These are phyloP conservation scores for Neodontobutis hainanensis DNA, from an alignment of 2,113 vertebrate genomes.

Conservation along the genomic window DNA sequence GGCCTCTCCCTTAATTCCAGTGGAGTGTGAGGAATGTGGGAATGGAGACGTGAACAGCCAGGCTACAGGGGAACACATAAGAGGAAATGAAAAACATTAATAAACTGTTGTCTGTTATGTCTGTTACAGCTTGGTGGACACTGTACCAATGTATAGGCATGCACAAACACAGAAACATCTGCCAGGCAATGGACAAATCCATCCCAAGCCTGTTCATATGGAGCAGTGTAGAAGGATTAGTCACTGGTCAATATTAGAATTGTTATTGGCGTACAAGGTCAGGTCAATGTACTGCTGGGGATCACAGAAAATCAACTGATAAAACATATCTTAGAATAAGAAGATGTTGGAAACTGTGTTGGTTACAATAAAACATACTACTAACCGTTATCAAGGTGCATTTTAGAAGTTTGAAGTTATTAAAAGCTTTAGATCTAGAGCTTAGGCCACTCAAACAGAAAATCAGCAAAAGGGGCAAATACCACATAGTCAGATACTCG, in stretches of 20 bases:
- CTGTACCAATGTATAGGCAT: conserved; percentile 16
- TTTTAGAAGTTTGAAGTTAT: background rate
- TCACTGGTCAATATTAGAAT: conserved; percentile 21
- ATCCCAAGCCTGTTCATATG: conserved; percentile 47
- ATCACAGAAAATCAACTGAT: conserved; percentile 15
- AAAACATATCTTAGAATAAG: background rate
- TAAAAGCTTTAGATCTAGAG: conserved; percentile 13
- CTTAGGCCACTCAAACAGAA: conserved; percentile 33
- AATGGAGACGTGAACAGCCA: conserved; percentile 47
- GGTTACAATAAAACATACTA: background rate
- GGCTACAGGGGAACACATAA: conserved; percentile 47
- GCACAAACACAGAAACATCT: conserved; percentile 45
- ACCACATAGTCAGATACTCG: conserved; percentile 38
- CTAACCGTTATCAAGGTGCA: background rate
- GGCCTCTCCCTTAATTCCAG: conserved; percentile 77
- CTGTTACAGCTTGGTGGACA: conserved; percentile 46
- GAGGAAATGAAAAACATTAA: conserved; percentile 78
- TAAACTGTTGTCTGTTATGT: conserved; percentile 52
- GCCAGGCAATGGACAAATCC: conserved; percentile 48
- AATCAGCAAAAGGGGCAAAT: conserved; percentile 45
- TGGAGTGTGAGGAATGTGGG: conserved; percentile 75
- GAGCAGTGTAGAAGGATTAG: conserved; percentile 51
- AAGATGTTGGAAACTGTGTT: background rate
- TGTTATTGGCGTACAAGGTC: conserved; percentile 24
- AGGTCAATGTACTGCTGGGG: conserved; percentile 18